Base-by-base conservation (phyloP, 2,888 invertebrate species). In the Epirrhoe alternata region DNA sequence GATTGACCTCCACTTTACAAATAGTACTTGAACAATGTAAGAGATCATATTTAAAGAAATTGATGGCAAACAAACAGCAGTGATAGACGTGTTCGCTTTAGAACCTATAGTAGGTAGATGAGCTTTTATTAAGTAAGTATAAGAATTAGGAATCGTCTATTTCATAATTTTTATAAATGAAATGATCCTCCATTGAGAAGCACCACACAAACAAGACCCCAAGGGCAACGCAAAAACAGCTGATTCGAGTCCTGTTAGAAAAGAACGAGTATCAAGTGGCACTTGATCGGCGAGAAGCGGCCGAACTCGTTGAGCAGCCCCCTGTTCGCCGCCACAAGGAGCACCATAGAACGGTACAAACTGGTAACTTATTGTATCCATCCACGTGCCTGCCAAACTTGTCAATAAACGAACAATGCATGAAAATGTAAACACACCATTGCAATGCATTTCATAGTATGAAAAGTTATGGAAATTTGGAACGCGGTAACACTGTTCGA, bases 171-270 rank as follows among this genome's bases (percentile, higher is more conserved):
- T 31, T 51, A 52, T 49, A 50, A 66, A 55, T 62, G 42, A 42
- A 42, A 12, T 42, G 8, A 33, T 38, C 47, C n/a, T 51, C n/a
- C 49, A 64, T 61, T 54, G 47, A 66, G 53, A 51, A 68, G 61
- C 60, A 57, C 59, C 61, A 72, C 69, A 74, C 64, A 71, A 70
- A 74, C 72, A 74, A 79, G 76, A 75, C 73, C 72, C 74, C 80
- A 81, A 84, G 85, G 85, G 82, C 83, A 81, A 81, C 77, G 76
- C 82, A 80, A 83, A 79, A 87, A 86, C 92, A 92, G 92, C 91
- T 92, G 92, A 90, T 89, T 80, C 80, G 78, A 88, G 86, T 90
- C 90, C 92, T 90, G 92, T 92, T 92, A 92, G 92, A 90, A 88
- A 85, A 88, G 91, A 90, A 92, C 92, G 82, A 86, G 92, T 90